Evolutionary conservation across 37 sponge, comb jelly and placozoan genomes (phyloP).

Genomic region (Aplysina aerophoba): DNA sequence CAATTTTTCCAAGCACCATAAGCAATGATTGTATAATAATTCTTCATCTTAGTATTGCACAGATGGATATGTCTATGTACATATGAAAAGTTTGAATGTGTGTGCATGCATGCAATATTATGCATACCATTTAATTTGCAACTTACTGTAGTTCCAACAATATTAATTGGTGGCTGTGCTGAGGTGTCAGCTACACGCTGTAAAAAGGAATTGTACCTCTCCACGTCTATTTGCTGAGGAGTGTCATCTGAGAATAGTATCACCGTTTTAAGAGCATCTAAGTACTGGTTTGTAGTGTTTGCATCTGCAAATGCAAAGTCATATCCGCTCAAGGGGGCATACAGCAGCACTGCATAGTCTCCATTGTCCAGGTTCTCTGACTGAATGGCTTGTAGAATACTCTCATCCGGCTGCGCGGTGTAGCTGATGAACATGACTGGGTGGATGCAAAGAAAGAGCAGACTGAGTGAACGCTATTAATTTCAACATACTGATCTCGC

Average conservation of each 20-base stretch:
- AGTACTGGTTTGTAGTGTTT: not conserved
- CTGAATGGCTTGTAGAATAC: slow-evolving; percentile 2
- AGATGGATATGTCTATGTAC: not conserved
- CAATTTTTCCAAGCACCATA: no score
- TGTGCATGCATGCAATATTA: not conserved
- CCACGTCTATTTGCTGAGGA: not conserved
- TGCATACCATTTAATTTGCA: not conserved
- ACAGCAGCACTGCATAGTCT: not conserved
- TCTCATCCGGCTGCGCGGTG: no score
- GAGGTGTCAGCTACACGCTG: not conserved
- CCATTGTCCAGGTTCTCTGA: slow-evolving; percentile 8
- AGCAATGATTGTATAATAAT: no score
- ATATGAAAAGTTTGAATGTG: not conserved
- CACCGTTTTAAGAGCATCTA: slow-evolving; percentile 3
- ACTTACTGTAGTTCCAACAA: not conserved
- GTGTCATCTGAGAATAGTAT: not conserved
- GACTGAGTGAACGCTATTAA: no score
- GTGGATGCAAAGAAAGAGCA: no score
- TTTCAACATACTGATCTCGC: no score
- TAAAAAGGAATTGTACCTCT: not conserved
- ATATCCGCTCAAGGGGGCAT: not conserved
- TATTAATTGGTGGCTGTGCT: not conserved
- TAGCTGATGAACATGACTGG: no score
- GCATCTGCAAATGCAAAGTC: not conserved
- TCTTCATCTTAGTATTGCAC: no score